These are phyloP conservation scores for Siniperca knerii DNA, from an alignment of 2,113 vertebrate species.

Conservation along the genomic window DNA sequence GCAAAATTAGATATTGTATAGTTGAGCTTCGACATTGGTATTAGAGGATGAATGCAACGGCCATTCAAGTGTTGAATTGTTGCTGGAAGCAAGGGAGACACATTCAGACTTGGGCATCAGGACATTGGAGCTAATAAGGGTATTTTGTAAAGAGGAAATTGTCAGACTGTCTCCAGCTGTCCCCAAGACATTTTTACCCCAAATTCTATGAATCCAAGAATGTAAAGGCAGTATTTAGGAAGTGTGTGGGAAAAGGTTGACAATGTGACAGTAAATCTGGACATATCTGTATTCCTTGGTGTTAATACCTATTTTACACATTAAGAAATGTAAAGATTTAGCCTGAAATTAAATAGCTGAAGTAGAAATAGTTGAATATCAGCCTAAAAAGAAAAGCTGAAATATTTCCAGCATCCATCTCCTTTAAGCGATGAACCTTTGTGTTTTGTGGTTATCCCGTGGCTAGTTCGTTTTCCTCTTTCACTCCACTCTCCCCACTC, in stretches of 20 bases:
- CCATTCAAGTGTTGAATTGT: slow-evolving; percentile 24
- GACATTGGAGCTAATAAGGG: slow-evolving; percentile 9
- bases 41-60: slow-evolving; percentile 21
- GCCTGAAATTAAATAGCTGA: neutral
- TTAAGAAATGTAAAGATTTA: neutral
- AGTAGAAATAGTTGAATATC: neutral
- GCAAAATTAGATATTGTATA: slow-evolving; percentile 11
- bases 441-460: neutral
- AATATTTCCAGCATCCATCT: neutral
- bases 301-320: neutral
- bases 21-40: slow-evolving; percentile 17
- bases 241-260: neutral
- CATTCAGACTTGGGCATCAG: neutral
- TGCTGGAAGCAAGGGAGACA: neutral
- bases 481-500: neutral
- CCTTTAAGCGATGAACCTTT: neutral
- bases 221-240: neutral
- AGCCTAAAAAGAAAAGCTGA: neutral
- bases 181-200: neutral
- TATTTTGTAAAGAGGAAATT: slow-evolving; percentile 4
- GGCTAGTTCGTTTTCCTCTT: neutral
- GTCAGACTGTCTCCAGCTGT: slow-evolving; percentile 27
- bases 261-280: neutral
- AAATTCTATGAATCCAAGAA: neutral
- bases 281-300: neutral